Base-by-base conservation (phyloP, 2,888 invertebrate species). In the Pristionchus entomophagus region DNA sequence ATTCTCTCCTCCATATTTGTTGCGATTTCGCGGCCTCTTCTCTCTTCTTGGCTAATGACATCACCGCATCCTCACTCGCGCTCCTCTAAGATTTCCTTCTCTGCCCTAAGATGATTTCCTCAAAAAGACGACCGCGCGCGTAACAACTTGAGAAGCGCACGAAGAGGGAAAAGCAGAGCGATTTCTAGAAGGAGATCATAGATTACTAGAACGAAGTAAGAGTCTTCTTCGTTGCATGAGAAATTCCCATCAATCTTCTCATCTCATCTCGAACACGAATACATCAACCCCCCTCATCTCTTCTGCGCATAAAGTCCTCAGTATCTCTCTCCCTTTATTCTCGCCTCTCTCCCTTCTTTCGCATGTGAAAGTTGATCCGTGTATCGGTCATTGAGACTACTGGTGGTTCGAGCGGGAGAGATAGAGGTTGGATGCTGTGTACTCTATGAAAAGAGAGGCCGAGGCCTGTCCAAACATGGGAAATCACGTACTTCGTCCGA, bases 61-160 rank as follows among this genome's bases (percentile, higher is more conserved):
- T 80, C 78, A 80, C 19, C n/a, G 14, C 35, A 51, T 53, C n/a
- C 78, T 29, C 22, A n/a, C 49, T 80, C 51, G 0, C 32, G n/a
- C 22, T 32, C 26, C 78, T 80, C 78, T 80, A 38, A 45, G 73
- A 38, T 73, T 73, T 73, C 73, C 73, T 73, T 45, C 73, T 73
- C 73, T 80, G 78, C 78, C 78, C 78, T 80, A 80, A 80, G 78
- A 80, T 80, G 78, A 80, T 80, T 80, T 80, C 78, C 78, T 32
- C 51, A 29, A 80, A 80, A 51, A 41, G 41, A 29, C 29, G 77
- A n/a, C n/a, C 14, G 77, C 49, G 29, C 41, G 77, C 77, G 78
- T 80, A 80, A 80, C 78, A 80, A 80, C 51, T 51, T 49, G 51
- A 49, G 51, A 80, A 80, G 51, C 26, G 77, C 45, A 41, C 51